A percentile compares a stretch with the other conserved stretches of the same genome.
Conservation (phyloP, 1,140 invertebrate genomes). For the Listronotus oregonensis region DNA sequence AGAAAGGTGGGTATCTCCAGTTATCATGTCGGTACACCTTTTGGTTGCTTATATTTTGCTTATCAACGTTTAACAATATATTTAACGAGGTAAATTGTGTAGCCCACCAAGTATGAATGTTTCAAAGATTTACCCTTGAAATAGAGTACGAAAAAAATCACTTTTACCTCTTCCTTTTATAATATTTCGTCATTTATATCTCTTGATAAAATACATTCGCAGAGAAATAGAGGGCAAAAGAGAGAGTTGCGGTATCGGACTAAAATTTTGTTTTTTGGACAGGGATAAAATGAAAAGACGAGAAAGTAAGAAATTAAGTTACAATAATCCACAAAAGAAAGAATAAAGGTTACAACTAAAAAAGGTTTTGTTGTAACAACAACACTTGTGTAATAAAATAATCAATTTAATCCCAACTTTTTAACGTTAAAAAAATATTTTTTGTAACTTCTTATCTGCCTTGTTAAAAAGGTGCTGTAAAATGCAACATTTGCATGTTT, state of each 20-base stretch:
- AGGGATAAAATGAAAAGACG: constrained; percentile 89
- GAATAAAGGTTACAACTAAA: constrained; percentile 83
- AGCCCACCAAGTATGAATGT: constrained; percentile 85
- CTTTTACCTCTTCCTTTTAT: constrained; percentile 94
- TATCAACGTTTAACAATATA: constrained; percentile 98
- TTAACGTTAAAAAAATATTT: no score
- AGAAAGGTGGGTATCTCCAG: constrained; percentile 91
- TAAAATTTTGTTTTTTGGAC: constrained; percentile 93
- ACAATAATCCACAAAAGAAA: constrained; percentile 85
- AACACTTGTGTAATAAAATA: no score
- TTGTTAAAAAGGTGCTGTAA: no score
- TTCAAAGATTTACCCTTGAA: constrained; percentile 96
- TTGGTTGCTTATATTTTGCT: constrained; percentile 95
- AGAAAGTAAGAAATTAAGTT: constrained; percentile 71
- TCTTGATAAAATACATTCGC: constrained; percentile 82
- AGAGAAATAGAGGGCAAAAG: constrained; percentile 76
- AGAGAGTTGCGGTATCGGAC: constrained; percentile 88
- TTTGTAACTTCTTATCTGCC: no score
- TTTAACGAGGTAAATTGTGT: constrained; percentile 76
- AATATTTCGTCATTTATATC: constrained; percentile 86
- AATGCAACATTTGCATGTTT: no score
- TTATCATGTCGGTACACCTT: constrained; percentile 93
- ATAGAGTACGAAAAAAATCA: constrained; percentile 98
- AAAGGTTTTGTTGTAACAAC: no score
- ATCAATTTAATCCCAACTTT: no score